phyloP scores from a whole-genome alignment of 2,113 vertebrate genomes.

The Recurvirostra avosetta region DNA sequence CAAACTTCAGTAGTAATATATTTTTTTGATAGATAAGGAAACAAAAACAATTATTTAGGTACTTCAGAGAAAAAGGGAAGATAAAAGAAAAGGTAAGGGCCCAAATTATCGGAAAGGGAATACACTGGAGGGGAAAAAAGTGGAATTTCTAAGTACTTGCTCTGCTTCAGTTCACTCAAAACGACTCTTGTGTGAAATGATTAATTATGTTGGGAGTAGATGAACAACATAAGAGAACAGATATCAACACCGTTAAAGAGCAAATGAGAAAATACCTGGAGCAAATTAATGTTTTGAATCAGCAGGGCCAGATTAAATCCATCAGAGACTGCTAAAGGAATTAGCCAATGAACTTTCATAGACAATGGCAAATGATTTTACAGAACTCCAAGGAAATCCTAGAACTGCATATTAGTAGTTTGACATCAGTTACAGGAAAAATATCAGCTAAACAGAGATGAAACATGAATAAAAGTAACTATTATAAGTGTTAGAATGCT shows the following conservation, averaged over 20 bases:
- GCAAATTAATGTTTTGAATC: constrained; percentile 32
- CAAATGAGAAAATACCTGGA: constrained; percentile 47
- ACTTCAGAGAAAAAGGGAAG: constrained; percentile 3
- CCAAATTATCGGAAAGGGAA: constrained; percentile 42
- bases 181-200: constrained; percentile 37
- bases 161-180: constrained; percentile 51
- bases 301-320: constrained; percentile 12
- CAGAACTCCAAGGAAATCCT: background rate
- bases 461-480: background rate
- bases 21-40: constrained; percentile 4
- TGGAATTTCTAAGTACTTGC: constrained; percentile 21
- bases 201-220: constrained; percentile 55
- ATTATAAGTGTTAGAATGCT: background rate
- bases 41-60: background rate
- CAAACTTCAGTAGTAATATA: background rate
- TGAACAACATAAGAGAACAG: constrained; percentile 28
- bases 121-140: background rate
- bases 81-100: constrained; percentile 26
- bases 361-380: constrained; percentile 9
- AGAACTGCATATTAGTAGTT: background rate
- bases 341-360: constrained; percentile 19
- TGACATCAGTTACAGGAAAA: background rate
- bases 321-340: background rate
- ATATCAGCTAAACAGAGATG: background rate
- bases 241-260: constrained; percentile 9